These are phyloP conservation scores for Tenebrosternarchus preto DNA, from an alignment of 2,113 vertebrate genomes.

Conservation along the genomic window DNA sequence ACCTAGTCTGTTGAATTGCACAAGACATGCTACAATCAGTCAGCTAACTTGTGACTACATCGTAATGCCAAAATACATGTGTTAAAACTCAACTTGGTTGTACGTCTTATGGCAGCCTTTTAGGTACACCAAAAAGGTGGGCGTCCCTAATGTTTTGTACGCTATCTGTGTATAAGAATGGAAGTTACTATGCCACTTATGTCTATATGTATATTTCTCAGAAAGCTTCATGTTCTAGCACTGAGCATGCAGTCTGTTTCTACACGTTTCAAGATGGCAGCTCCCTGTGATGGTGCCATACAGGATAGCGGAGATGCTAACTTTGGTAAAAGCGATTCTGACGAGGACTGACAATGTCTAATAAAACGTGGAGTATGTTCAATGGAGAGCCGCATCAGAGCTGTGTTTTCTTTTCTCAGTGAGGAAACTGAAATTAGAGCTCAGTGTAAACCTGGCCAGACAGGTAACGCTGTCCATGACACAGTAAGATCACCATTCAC, in stretches of 20 bases:
- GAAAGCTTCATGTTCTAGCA: conserved; percentile 27
- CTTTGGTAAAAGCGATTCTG: neutral
- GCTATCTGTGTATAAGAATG: conserved; percentile 2
- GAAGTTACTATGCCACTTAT: neutral
- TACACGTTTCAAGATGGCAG: neutral
- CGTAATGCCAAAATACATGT: conserved; percentile 3
- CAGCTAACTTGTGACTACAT: neutral
- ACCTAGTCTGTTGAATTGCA: neutral
- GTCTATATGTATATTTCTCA: conserved; percentile 12
- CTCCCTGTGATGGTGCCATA: neutral
- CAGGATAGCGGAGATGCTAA: neutral
- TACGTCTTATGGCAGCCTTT: neutral
- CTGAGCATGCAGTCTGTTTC: conserved; percentile 26
- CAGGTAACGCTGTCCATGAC: too few relatives aligned
- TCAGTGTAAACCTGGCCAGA: too few relatives aligned
- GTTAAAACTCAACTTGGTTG: too few relatives aligned
- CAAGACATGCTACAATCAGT: neutral
- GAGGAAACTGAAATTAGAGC: too few relatives aligned
- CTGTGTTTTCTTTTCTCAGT: neutral
- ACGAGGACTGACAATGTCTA: conserved; percentile 26
- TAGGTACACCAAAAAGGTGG: conserved; percentile 1
- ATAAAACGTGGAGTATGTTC: conserved; percentile 22
- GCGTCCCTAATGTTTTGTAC: neutral
- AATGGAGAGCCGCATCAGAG: neutral
- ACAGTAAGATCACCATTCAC: too few relatives aligned